These are phyloP conservation scores for Drosophila fuyamai DNA, from an alignment of 1,140 invertebrate genomes.

Conservation along the genomic window DNA sequence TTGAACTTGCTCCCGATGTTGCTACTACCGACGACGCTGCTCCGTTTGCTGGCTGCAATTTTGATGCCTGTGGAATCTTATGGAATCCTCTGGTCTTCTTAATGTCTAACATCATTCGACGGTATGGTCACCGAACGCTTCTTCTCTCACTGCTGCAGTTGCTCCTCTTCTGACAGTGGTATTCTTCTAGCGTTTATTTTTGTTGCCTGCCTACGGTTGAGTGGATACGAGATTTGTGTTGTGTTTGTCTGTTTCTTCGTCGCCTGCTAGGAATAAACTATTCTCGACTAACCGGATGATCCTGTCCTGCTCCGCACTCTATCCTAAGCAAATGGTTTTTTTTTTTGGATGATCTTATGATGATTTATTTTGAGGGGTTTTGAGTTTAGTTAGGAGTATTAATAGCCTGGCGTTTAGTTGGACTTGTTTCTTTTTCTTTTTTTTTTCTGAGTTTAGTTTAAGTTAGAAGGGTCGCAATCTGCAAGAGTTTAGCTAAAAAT, in stretches of 20 bases:
- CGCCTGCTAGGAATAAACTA: slow-evolving; percentile 23
- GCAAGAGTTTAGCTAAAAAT: slow-evolving; percentile 80
- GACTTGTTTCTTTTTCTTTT: slow-evolving; percentile 6
- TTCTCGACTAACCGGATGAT: slow-evolving; percentile 1
- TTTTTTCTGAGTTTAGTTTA: slow-evolving; percentile 39
- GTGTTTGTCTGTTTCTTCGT: slow-evolving; percentile 22
- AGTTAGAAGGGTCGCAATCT: slow-evolving; percentile 69
- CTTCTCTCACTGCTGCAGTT: slow-evolving; percentile 3
- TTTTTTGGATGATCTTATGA: slow-evolving; percentile 5
- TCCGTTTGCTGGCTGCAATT: slow-evolving; percentile 51
- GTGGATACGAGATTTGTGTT: slow-evolving; percentile 21
- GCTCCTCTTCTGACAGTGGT: slow-evolving; percentile 1
- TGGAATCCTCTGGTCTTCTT: slow-evolving; percentile 78
- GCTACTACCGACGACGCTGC: not conserved
- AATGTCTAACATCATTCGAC: slow-evolving; percentile 80
- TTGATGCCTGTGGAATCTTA: slow-evolving; percentile 68
- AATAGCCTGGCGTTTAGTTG: slow-evolving; percentile 11
- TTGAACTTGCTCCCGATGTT: not conserved
- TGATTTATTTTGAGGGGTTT: not conserved
- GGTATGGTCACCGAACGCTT: slow-evolving; percentile 31
- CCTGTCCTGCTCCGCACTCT: slow-evolving; percentile 7
- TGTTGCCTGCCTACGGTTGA: slow-evolving; percentile 7
- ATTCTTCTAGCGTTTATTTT: not conserved
- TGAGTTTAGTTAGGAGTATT: slow-evolving; percentile 14
- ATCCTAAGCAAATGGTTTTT: slow-evolving; percentile 26